These are phyloP conservation scores for Sogatella furcifera DNA, from an alignment of 1,140 invertebrate species.

Conservation along the genomic window DNA sequence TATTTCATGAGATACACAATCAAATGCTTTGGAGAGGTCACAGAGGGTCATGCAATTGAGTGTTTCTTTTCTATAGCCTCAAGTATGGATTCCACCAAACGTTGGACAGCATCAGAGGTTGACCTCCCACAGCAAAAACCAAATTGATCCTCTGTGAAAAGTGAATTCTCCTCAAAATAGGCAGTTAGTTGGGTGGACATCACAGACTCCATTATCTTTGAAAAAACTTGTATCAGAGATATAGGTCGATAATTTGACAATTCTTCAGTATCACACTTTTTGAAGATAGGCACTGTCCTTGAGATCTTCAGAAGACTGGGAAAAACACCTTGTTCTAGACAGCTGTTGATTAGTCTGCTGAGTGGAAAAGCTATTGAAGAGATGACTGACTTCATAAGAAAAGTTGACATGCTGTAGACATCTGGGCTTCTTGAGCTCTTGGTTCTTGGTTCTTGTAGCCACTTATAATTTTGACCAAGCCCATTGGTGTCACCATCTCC, in stretches of 20 bases:
- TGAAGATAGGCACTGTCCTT: not conserved
- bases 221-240: too few relatives aligned
- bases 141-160: too few relatives aligned
- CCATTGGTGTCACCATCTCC: not conserved
- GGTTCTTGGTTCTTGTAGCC: constrained; percentile 1
- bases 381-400: not conserved
- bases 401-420: not conserved
- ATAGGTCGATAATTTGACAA: not conserved
- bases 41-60: too few relatives aligned
- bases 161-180: too few relatives aligned
- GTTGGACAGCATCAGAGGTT: too few relatives aligned
- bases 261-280: not conserved
- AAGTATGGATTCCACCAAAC: too few relatives aligned
- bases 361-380: not conserved
- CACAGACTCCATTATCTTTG: too few relatives aligned
- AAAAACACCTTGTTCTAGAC: not conserved
- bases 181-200: too few relatives aligned
- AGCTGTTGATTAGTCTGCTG: not conserved
- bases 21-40: too few relatives aligned
- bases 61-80: too few relatives aligned
- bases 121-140: too few relatives aligned
- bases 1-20: too few relatives aligned
- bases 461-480: not conserved
- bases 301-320: not conserved
- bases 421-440: not conserved